Base-by-base conservation (phyloP, 2,797 vertebrate species). In the Varecia variegata region DNA sequence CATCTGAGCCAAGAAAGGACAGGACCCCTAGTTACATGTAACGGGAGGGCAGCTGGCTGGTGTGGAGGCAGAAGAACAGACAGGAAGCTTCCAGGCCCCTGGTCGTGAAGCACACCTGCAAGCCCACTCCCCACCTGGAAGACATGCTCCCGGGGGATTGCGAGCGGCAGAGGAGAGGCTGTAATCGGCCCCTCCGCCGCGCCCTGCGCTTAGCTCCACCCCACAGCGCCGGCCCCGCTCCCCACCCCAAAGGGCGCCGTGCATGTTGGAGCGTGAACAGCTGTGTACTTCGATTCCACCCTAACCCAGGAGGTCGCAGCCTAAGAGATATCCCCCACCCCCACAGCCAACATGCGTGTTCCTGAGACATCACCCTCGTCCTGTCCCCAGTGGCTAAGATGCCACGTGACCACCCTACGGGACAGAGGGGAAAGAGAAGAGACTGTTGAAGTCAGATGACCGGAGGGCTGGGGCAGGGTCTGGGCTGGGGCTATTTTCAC, bases 121-220 rank as follows among this genome's bases (percentile, higher is more conserved):
- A 32, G 54, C 25, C 30, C 1, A 25, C 40, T 27, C 38, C n/a
- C 47, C 60, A 32, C 15, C 71, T 11, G 50, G 70, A 35, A 45
- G 5, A 58, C 43, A 43, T 21, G 5, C 4, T 47, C 15, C 7
- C 27, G 5, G 21, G 15, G 80, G 6, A 9, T 54, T 17, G 40
- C 1, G 0, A 25, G 20, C 2, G 14, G 18, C 12, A 3, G 79
- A 91, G 15, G 30, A 82, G 47, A 30, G 17, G 13, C 35, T 27
- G 4, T 5, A 3, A 3, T 62, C 5, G 5, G 54, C 30, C 25
- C 25, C 45, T 20, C 7, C 11, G 4, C 17, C 13, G 10, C 17
- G 2, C 13, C 50, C 43, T n/a, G 5, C 2, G 3, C 45, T 47
- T 7, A 83, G 60, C 21, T 54, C 58, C 40, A 5, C n/a, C 58